phyloP scores from a whole-genome alignment of 2,797 vertebrate genomes.

The Dendrocincla fuliginosa region DNA sequence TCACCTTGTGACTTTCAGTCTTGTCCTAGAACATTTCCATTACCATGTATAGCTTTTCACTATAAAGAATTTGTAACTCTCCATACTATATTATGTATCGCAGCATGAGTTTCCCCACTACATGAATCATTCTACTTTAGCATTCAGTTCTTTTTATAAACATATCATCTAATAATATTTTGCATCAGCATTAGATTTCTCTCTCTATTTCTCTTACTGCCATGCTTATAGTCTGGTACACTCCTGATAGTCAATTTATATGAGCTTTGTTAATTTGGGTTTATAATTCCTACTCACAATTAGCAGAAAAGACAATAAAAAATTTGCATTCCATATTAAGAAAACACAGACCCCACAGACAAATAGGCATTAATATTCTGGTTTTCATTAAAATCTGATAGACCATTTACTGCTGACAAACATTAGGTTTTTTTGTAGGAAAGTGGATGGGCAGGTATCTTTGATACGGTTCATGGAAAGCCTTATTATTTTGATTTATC shows the following conservation, averaged over 20 bases:
- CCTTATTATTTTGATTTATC: slow-evolving; percentile 45
- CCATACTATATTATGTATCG: neutral
- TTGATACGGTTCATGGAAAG: slow-evolving; percentile 67
- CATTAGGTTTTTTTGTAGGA: slow-evolving; percentile 56
- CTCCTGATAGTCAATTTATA: neutral
- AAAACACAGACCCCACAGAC: neutral
- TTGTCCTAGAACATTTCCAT: neutral
- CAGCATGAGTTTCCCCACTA: neutral
- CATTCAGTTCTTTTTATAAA: neutral
- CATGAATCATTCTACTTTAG: neutral
- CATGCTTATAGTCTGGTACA: neutral
- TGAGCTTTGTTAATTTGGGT: neutral
- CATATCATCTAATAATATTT: neutral
- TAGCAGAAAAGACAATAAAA: neutral
- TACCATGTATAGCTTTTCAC: neutral
- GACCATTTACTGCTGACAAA: neutral
- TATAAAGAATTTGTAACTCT: neutral
- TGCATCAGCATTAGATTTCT: neutral
- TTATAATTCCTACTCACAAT: neutral
- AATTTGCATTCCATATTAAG: neutral
- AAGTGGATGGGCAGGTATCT: slow-evolving; percentile 73
- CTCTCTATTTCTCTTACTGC: neutral
- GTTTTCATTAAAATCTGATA: neutral
- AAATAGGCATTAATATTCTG: neutral
- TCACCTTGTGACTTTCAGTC: neutral